phyloP scores from a whole-genome alignment of 2,888 invertebrate genomes.

The Stramonita haemastoma region DNA sequence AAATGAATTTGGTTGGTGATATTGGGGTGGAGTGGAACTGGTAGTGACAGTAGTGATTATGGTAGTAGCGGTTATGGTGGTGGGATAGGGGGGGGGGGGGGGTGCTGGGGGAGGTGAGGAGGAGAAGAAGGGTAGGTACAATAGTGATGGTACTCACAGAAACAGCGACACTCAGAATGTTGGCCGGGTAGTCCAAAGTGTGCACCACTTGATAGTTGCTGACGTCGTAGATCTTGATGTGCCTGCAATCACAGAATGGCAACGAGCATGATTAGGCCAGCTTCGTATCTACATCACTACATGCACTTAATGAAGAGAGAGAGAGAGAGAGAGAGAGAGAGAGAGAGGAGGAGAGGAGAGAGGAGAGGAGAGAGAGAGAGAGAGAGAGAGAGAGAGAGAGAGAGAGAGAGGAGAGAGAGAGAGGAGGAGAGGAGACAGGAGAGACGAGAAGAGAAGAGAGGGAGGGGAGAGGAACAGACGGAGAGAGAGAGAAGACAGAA shows the following conservation, averaged over 20 bases:
- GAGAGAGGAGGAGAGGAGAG: neutral
- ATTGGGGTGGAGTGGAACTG: no score
- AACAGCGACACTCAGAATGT: constrained; percentile 90
- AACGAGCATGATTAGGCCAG: neutral
- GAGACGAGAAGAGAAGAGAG: no score
- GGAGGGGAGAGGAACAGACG: neutral
- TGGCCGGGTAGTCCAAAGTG: constrained; percentile 92
- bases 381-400: neutral
- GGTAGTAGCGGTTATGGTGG: no score
- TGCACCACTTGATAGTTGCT: constrained; percentile 91
- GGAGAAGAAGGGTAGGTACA: no score
- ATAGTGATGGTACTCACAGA: constrained; percentile 79
- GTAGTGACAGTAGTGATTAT: no score
- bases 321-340: no score
- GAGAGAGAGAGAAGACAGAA: neutral
- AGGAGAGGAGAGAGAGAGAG: neutral
- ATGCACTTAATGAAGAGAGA: no score
- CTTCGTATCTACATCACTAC: no score
- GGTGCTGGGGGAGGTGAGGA: no score
- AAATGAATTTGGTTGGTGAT: no score
- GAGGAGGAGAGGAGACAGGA: neutral
- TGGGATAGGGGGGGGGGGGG: no score
- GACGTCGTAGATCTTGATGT: constrained; percentile 94
- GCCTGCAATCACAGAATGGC: constrained; percentile 76
- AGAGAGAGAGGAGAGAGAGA: neutral